These are phyloP conservation scores for Anoplolepis gracilipes DNA, from an alignment of 1,140 invertebrate species.

Conservation along the genomic window DNA sequence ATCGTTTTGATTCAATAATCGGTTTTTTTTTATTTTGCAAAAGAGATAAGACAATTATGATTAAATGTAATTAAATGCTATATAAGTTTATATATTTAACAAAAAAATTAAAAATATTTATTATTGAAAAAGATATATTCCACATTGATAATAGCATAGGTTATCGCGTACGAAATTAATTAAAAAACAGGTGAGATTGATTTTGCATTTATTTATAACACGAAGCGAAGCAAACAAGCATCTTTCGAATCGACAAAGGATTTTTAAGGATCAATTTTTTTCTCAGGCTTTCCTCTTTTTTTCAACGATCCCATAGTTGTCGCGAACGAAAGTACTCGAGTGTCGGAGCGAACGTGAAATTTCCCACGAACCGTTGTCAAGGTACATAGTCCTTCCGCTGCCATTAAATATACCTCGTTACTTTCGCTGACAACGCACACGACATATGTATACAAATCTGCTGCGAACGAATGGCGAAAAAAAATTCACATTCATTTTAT, in stretches of 20 bases:
- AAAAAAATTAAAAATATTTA: not conserved
- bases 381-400: slow-evolving; percentile 42
- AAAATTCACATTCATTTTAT: slow-evolving; percentile 5
- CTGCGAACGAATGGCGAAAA: not conserved
- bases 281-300: slow-evolving; percentile 40
- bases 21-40: not conserved
- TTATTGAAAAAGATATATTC: not conserved
- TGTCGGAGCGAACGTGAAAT: slow-evolving; percentile 55
- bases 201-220: slow-evolving; percentile 17
- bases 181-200: not conserved
- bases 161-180: not conserved
- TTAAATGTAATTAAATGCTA: not conserved
- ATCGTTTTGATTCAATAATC: not conserved
- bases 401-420: slow-evolving; percentile 46
- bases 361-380: slow-evolving; percentile 73
- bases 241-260: not conserved
- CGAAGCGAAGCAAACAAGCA: not conserved
- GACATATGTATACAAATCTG: slow-evolving; percentile 27
- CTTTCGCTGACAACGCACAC: slow-evolving; percentile 52
- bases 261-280: slow-evolving; percentile 32
- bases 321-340: slow-evolving; percentile 35
- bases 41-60: not conserved
- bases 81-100: not conserved
- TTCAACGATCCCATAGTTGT: not conserved
- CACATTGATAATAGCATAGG: not conserved